Base-by-base conservation (phyloP, 2,888 invertebrate species). In the Andrena bucephala region DNA sequence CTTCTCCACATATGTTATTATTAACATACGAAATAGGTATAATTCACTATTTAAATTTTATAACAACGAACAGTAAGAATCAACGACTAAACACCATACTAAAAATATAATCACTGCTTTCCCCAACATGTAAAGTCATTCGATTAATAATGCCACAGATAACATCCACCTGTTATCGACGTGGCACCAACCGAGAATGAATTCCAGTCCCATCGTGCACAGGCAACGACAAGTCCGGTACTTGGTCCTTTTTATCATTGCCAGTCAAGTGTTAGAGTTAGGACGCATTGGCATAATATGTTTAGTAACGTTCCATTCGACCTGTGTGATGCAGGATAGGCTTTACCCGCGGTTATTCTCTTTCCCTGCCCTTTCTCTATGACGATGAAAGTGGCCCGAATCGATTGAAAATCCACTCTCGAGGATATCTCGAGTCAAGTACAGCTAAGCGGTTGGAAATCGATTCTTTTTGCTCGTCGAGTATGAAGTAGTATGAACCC, bases 341-440 rank as follows among this genome's bases (percentile, higher is more conserved):
- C 60, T 29, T 36, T 2, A 29, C 29, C 24, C 60, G 33, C 36
- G n/a, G 10, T 70, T 59, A 13, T 60, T 27, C 66, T 59, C 42
- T 65, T 75, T 67, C n/a, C 27, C 62, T 31, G n/a, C 48, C 54
- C 31, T 24, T 76, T 20, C 63, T 66, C 54, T 27, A n/a, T 3
- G 2, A n/a, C 24, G 33, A 71, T 2, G n/a, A 63, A 71, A 70
- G 70, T 62, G 62, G 63, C 50, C 42, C 27, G 13, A 68, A 72
- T 81, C 84, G 69, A 82, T 76, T 81, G 85, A 80, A 87, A 88
- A 85, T 85, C 80, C 81, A 80, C 83, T 84, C 83, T 75, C 27
- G 60, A 62, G 75, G 67, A 75, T 84, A 79, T 74, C 78, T 76
- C 75, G 77, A 81, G 77, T 84, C 69, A 36, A 82, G 75, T 68